phyloP scores from a whole-genome alignment of 1,140 invertebrate species.

The Bombus consobrinus region DNA sequence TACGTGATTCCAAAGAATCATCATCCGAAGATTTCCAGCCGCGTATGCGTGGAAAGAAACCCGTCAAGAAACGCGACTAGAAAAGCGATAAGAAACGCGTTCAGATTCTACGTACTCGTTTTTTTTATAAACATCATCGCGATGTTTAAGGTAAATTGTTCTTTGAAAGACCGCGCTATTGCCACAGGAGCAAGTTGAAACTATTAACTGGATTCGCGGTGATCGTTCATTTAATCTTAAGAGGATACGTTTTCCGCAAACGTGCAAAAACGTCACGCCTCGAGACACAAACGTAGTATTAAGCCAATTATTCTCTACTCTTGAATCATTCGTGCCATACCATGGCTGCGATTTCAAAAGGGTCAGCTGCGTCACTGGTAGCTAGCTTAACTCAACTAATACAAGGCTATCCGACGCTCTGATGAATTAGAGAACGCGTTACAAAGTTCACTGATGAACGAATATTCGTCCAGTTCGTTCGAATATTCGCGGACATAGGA shows the following conservation, averaged over 20 bases:
- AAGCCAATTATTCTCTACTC: neutral
- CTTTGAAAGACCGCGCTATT: neutral
- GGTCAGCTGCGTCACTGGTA: neutral
- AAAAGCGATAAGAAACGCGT: neutral
- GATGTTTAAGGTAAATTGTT: neutral
- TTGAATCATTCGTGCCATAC: too few relatives aligned
- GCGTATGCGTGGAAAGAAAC: neutral
- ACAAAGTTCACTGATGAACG: constrained; percentile 10
- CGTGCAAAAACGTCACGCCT: neutral
- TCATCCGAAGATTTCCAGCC: neutral
- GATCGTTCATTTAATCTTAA: constrained; percentile 3
- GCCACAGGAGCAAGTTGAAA: neutral
- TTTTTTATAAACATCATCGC: neutral
- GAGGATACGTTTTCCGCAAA: neutral
- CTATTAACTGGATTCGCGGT: neutral
- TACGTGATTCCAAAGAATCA: neutral
- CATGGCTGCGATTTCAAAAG: too few relatives aligned
- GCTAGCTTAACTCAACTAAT: too few relatives aligned
- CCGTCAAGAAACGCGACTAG: too few relatives aligned
- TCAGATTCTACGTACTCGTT: neutral
- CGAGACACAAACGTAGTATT: neutral
- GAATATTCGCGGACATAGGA: neutral
- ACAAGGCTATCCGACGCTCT: neutral
- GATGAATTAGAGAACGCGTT: neutral
- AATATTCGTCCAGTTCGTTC: constrained; percentile 1